Conservation (phyloP, 2,113 vertebrate genomes). For the Lucifuga dentata region DNA sequence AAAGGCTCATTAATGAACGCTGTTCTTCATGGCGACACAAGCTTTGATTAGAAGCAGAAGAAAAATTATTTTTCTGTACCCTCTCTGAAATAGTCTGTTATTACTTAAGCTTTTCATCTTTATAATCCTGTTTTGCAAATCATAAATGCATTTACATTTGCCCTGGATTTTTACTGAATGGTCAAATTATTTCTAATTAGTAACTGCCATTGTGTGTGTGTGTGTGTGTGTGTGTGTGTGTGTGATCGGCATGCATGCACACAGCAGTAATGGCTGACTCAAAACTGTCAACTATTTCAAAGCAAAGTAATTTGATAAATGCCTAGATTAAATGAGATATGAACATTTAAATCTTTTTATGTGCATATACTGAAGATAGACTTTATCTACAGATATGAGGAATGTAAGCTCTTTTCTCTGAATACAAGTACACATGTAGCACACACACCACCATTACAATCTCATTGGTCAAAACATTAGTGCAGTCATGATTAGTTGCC, state of each 20-base stretch:
- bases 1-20: neutral
- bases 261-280: neutral
- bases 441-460: neutral
- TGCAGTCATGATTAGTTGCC: slow-evolving; percentile 12
- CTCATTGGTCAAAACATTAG: neutral
- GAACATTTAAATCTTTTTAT: neutral
- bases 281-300: neutral
- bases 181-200: neutral
- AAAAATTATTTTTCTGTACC: too few species aligned
- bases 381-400: neutral
- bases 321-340: neutral
- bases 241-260: neutral
- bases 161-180: neutral
- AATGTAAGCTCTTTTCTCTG: neutral
- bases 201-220: neutral
- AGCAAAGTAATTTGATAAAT: neutral
- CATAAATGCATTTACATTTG: neutral
- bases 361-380: neutral
- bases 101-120: too few species aligned
- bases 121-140: neutral
- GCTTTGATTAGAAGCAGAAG: neutral
- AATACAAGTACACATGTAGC: neutral
- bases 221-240: neutral
- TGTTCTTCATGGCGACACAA: neutral
- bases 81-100: too few species aligned